phyloP scores from a whole-genome alignment of 2,797 vertebrate species.

The Pteronotus mesoamericanus region DNA sequence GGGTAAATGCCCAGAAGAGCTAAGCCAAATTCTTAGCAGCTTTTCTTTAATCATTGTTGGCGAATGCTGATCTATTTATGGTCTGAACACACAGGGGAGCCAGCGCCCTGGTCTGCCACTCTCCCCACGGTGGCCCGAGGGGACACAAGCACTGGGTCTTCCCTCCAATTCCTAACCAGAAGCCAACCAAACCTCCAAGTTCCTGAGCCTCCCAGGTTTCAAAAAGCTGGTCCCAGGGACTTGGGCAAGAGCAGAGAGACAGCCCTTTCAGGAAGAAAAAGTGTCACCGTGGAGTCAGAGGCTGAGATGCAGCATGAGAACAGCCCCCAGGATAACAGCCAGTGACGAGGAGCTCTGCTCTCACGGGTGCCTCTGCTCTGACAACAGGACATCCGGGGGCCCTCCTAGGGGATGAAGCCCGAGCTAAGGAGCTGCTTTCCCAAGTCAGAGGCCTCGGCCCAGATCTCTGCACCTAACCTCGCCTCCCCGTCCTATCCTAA shows the following conservation, averaged over 20 bases:
- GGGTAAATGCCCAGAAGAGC: background rate
- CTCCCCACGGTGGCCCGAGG: background rate
- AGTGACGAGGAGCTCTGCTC: background rate
- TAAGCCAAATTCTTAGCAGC: background rate
- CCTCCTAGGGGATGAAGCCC: background rate
- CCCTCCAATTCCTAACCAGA: background rate
- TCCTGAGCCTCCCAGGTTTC: background rate
- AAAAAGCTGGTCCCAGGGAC: background rate
- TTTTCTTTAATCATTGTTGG: background rate
- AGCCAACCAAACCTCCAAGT: background rate
- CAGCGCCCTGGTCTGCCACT: background rate
- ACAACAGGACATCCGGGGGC: background rate
- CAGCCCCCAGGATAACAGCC: background rate
- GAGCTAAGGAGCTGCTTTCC: background rate
- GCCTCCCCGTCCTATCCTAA: background rate
- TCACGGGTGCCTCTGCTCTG: background rate
- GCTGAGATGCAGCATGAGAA: background rate
- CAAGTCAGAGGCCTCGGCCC: background rate
- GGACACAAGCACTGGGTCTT: background rate
- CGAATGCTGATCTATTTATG: background rate
- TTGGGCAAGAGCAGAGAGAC: background rate
- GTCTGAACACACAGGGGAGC: background rate
- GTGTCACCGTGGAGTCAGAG: background rate
- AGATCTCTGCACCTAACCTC: background rate
- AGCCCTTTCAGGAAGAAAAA: background rate